These are phyloP conservation scores for Drosophila crucigera DNA, from an alignment of 2,888 invertebrate species.

Conservation along the genomic window DNA sequence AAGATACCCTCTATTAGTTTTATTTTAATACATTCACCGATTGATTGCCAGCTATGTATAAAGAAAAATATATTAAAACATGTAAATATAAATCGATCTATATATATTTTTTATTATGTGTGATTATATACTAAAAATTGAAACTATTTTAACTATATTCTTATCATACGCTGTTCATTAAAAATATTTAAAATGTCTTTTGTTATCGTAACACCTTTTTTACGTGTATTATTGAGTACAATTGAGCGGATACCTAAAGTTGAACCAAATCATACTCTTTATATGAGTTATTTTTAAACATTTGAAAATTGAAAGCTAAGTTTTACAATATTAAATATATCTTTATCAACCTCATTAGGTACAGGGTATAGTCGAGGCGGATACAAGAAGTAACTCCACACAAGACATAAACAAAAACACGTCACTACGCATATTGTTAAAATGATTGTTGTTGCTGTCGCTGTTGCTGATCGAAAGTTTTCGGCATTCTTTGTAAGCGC, in stretches of 20 bases:
- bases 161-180: not conserved
- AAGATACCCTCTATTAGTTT: not conserved
- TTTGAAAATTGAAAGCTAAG: not conserved
- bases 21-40: not conserved
- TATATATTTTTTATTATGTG: too few relatives aligned
- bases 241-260: not conserved
- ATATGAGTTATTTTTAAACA: not conserved
- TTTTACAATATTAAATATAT: not conserved
- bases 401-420: conserved; percentile 35
- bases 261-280: not conserved
- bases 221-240: not conserved
- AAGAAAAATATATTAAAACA: not conserved
- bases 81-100: not conserved
- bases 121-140: not conserved
- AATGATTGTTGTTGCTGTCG: conserved; percentile 50
- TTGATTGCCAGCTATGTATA: not conserved
- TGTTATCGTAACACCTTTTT: not conserved
- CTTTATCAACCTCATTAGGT: accelerated
- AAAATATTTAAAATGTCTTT: too few relatives aligned
- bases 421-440: conserved; percentile 53
- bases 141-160: not conserved
- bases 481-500: conserved; percentile 72
- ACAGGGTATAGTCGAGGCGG: conserved; percentile 32
- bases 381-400: conserved; percentile 18
- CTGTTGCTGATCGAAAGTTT: conserved; percentile 72